These are phyloP conservation scores for Castor canadensis DNA, from an alignment of 2,113 vertebrate species.

Conservation along the genomic window DNA sequence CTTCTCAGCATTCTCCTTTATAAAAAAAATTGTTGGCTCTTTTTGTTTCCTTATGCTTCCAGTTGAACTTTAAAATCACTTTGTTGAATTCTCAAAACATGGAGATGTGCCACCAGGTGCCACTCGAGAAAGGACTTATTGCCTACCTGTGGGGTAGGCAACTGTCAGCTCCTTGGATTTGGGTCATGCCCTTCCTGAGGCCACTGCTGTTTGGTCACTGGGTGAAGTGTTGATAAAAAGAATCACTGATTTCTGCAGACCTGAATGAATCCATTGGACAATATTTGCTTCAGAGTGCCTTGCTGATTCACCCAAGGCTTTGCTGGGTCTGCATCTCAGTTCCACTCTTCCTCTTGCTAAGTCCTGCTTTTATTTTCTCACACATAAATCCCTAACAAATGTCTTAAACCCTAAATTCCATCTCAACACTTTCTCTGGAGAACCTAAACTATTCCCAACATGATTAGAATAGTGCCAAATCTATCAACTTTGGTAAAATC, in stretches of 20 bases:
- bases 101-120: neutral
- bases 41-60: constrained; percentile 1
- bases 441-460: neutral
- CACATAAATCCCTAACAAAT: neutral
- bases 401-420: neutral
- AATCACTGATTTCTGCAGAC: neutral
- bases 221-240: neutral
- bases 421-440: neutral
- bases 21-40: neutral
- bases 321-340: neutral
- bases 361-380: neutral
- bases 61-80: neutral
- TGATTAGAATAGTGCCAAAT: neutral
- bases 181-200: neutral
- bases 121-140: neutral
- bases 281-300: neutral
- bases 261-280: neutral
- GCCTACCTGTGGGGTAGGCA: neutral
- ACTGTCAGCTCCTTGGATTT: neutral
- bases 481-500: neutral
- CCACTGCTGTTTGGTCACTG: neutral
- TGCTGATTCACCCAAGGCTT: neutral
- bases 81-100: neutral
- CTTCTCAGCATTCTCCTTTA: neutral
- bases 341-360: neutral